Evolutionary conservation across 2,888 invertebrate genomes (phyloP), one percentile per base, ranked within the genome.

Genomic region (Iselma pallidipennis): DNA sequence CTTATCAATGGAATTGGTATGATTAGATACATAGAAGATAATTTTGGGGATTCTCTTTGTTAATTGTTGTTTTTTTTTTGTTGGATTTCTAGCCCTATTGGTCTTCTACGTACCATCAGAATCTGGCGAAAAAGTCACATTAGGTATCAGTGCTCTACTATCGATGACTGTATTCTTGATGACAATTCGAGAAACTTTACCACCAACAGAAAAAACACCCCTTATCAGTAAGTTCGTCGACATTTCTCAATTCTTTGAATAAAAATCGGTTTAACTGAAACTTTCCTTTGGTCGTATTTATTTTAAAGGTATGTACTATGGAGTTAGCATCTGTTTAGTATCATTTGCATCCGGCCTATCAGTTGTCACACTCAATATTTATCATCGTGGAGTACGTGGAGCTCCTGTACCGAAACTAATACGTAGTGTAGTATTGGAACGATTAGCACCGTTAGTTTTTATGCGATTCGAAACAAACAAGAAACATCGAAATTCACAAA

Each of bases 51-150:
- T 14, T n/a, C 16, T 37, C 2, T 6, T 2, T 16, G 42, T 16
- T 31, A 14, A 42, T 14, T 42, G 7, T n/a, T 42, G 42, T 4
- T 4, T 42, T 42, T 42, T 14, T 14, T 9, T 25, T 21, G 19
- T 16, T 7, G n/a, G 19, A 23, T 49, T 53, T 80, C 57, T 83
- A 90, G 93, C 93, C 52, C 84, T 94, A 52, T 83, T 94, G 71
- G 92, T 93, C 59, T 94, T 94, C 83, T 94, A 93, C 85, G 93
- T 94, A 74, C 94, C 94, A 25, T 91, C 92, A 48, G 94, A 93
- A 78, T 92, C 92, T 3, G 94, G 94, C 1, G 94, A 94, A 80
- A 94, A 94, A 81, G 94, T 94, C 63, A 94, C 93, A 1, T 84
- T 94, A 23, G 93, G 93, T 23, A 94, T 94, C 75, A 92, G 92